A percentile compares a stretch with the other conserved stretches of the same genome.
Conservation (phyloP, 2,888 invertebrate species). For the Chromoteleia sp. region DNA sequence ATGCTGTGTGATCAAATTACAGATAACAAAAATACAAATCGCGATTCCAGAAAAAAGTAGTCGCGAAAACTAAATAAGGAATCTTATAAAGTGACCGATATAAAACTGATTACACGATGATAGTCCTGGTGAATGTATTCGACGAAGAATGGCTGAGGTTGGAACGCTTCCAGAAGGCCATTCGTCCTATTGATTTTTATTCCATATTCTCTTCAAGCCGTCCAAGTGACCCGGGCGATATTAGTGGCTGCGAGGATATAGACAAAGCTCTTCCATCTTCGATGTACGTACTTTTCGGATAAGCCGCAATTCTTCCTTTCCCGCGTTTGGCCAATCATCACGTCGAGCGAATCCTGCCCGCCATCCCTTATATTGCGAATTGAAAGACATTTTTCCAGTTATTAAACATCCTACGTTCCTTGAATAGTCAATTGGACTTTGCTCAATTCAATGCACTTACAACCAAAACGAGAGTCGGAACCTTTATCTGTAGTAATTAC, state of each 20-base stretch:
- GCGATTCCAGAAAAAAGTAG: neutral
- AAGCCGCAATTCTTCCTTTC: slow-evolving; percentile 5
- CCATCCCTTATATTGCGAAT: slow-evolving; percentile 16
- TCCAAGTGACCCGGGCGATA: slow-evolving; percentile 71
- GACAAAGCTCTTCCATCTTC: slow-evolving; percentile 55
- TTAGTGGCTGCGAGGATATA: slow-evolving; percentile 58
- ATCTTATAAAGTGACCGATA: slow-evolving; percentile 9
- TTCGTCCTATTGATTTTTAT: slow-evolving; percentile 80
- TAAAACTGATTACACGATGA: slow-evolving; percentile 37
- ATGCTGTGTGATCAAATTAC: no score
- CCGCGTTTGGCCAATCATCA: slow-evolving; percentile 6
- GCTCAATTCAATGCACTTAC: slow-evolving; percentile 7
- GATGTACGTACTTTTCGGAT: slow-evolving; percentile 49
- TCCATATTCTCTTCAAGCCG: slow-evolving; percentile 74
- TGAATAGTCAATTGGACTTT: slow-evolving; percentile 42
- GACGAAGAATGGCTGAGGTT: slow-evolving; percentile 70
- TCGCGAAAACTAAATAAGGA: slow-evolving; percentile 19
- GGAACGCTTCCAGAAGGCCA: slow-evolving; percentile 78
- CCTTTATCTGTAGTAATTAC: no score
- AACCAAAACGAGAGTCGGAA: neutral
- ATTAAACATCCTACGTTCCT: slow-evolving; percentile 52
- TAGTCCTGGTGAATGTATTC: slow-evolving; percentile 31
- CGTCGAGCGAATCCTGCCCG: slow-evolving; percentile 3
- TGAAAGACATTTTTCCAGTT: slow-evolving; percentile 43
- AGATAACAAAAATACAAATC: neutral